These are phyloP conservation scores for Erpetoichthys calabaricus DNA, from an alignment of 2,797 vertebrate genomes.

Conservation along the genomic window DNA sequence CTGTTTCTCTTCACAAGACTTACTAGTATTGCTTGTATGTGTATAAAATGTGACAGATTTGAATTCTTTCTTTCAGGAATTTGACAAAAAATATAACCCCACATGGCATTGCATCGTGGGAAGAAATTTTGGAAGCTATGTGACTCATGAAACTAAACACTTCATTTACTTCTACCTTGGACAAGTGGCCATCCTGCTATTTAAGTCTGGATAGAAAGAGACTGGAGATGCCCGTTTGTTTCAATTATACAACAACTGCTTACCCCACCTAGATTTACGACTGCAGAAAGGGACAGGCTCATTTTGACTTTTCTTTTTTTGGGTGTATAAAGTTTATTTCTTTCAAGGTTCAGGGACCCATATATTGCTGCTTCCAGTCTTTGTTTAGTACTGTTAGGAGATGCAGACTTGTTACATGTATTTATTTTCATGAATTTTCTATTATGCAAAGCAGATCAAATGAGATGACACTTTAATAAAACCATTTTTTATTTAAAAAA, in stretches of 20 bases:
- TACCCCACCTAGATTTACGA: background rate
- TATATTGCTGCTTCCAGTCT: slow-evolving; percentile 61
- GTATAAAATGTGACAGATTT: too few relatives aligned
- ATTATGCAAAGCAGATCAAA: slow-evolving; percentile 30
- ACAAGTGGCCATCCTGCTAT: slow-evolving; percentile 92
- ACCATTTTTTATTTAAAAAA: slow-evolving; percentile 25
- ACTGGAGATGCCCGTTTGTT: slow-evolving; percentile 19
- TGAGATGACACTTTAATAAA: slow-evolving; percentile 27
- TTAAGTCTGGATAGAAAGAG: slow-evolving; percentile 76
- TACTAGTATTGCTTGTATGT: too few relatives aligned
- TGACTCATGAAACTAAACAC: slow-evolving; percentile 94
- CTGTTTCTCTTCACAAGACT: too few relatives aligned
- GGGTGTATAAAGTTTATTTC: slow-evolving; percentile 30
- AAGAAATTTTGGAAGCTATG: slow-evolving; percentile 91
- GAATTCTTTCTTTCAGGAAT: slow-evolving; percentile 54
- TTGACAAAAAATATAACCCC: slow-evolving; percentile 95
- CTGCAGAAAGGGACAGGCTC: too few relatives aligned
- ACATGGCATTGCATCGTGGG: slow-evolving; percentile 97
- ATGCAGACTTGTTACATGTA: slow-evolving; percentile 62
- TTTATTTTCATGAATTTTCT: slow-evolving; percentile 72
- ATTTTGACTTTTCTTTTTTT: background rate
- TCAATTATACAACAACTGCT: slow-evolving; percentile 10
- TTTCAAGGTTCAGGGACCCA: slow-evolving; percentile 63
- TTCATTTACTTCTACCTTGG: slow-evolving; percentile 98
- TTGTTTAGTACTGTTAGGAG: slow-evolving; percentile 40